These are phyloP conservation scores for Characodon lateralis DNA, from an alignment of 2,797 vertebrate species.

Conservation along the genomic window DNA sequence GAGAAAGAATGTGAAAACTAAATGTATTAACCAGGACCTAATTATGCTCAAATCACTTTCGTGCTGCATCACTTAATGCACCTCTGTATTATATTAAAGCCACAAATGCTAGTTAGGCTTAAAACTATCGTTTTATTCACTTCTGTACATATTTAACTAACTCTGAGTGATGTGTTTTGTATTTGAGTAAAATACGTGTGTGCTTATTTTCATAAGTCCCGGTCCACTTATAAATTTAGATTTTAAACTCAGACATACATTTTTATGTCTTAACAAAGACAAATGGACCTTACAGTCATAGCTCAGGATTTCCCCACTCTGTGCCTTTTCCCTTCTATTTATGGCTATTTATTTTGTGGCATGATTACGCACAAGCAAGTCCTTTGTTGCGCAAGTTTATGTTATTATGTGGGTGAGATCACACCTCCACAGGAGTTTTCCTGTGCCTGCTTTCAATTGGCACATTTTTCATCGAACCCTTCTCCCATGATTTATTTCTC, in stretches of 20 bases:
- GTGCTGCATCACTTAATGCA: background rate
- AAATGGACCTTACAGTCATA: conserved; percentile 19
- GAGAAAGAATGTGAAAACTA: conserved; percentile 10
- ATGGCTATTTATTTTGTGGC: conserved; percentile 27
- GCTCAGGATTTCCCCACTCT: conserved; percentile 20
- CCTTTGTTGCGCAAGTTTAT: conserved; percentile 63
- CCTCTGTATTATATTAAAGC: background rate
- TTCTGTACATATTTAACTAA: background rate
- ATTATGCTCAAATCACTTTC: background rate
- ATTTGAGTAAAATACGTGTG: background rate
- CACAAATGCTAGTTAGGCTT: background rate
- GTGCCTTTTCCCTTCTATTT: conserved; percentile 14
- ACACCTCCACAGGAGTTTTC: conserved; percentile 71
- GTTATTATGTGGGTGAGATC: conserved; percentile 70
- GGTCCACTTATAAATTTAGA: conserved; percentile 5
- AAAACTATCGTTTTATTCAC: background rate
- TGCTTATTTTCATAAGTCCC: background rate
- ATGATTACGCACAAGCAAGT: conserved; percentile 43
- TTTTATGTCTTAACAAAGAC: conserved; percentile 12
- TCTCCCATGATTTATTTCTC: conserved; percentile 32
- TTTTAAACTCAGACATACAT: background rate
- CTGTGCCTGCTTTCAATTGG: conserved; percentile 69
- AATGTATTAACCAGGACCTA: background rate
- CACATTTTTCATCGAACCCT: conserved; percentile 44
- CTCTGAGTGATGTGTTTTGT: background rate